Base-by-base conservation (phyloP, 2,797 vertebrate species). In the Alectoris magna region DNA sequence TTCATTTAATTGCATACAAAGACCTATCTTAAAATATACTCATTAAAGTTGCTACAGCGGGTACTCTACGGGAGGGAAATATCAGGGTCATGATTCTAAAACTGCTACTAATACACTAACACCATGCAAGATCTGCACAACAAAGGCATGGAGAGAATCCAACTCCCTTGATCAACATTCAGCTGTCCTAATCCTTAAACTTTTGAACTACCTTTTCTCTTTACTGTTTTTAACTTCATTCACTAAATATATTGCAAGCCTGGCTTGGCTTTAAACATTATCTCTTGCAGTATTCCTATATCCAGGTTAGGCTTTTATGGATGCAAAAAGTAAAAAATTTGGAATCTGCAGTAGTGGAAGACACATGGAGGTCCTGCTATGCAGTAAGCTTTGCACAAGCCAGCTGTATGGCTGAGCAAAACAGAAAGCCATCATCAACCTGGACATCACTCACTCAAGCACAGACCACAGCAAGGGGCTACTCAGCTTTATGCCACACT, bases 11-110 rank as follows among this genome's bases (percentile, higher is more conserved):
- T 94, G 53, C 26, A 38, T 80, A 69, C 22, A 44, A 88, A 66
- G 19, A 88, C 11, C 16, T 79, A 21, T 74, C 43, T 82, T 70
- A 79, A 95, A 95, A 93, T 74, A 73, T 76, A 49, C 26, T 92
- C 31, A 72, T 92, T 49, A 9, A 76, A 84, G 26, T 79, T 56
- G 14, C 26, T 11, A 36, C 15, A 23, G 31, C n/a, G 81, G 71
- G 8, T 46, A 39, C 19, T 24, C 17, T 14, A 44, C 38, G n/a
- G 48, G 2, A 58, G 68, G 19, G 14, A 73, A 68, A 18, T 44
- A 55, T 5, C n/a, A 87, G 11, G 10, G n/a, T 82, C 1, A 2
- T 71, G 22, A 46, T 68, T 84, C 43, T 59, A 79, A 66, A 85
- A 56, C 10, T 34, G 19, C 31, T 51, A 8, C 9, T 56, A 34